Base-by-base conservation (phyloP, 2,888 invertebrate genomes). In the Ashinkailepas kermadecensis region DNA sequence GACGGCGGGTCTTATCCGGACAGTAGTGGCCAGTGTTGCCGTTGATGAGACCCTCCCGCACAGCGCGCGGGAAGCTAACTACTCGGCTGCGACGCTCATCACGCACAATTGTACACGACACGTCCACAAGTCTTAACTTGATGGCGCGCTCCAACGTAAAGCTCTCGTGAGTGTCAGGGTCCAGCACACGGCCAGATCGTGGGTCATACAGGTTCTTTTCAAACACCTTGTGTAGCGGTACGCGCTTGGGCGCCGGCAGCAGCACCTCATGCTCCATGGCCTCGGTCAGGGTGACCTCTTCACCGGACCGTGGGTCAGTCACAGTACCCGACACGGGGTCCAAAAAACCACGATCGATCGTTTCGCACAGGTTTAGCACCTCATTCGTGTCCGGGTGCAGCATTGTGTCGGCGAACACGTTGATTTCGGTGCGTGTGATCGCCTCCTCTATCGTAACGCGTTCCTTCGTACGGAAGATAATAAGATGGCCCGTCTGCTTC, bases 191-290 rank as follows among this genome's bases (percentile, higher is more conserved):
- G 80, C 96, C 95, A 64, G 93, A 92, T 85, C 91, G 91, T 0
- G 94, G 93, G 89, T 97, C 95, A 86, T 95, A 96, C 84, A 94
- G 91, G n/a, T 95, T 95, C 88, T 94, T 93, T 86, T 93, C 93
- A n/a, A 96, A 93, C 3, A 96, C 96, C 88, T 95, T 95, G 0
- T 94, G 94, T 58, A 96, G 89, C 83, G 94, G 94, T 84, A 95
- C 92, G 87, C 93, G 94, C 81, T 93, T 92, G 87, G 94, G 94
- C 70, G 94, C 92, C 13, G 94, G 93, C 11, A 95, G 90, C 81
- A 95, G 91, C 59, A 95, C 89, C 57, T 95, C 95, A 81, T 93
- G 91, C 85, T 94, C 94, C 59, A 94, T 91, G 6, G 97, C 96
- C 86, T 96, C 95, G 67, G 91, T 92, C 12, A 97, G 89, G 59